These are phyloP conservation scores for Phylloscopus collybita DNA, from an alignment of 2,797 vertebrate species.

Conservation along the genomic window DNA sequence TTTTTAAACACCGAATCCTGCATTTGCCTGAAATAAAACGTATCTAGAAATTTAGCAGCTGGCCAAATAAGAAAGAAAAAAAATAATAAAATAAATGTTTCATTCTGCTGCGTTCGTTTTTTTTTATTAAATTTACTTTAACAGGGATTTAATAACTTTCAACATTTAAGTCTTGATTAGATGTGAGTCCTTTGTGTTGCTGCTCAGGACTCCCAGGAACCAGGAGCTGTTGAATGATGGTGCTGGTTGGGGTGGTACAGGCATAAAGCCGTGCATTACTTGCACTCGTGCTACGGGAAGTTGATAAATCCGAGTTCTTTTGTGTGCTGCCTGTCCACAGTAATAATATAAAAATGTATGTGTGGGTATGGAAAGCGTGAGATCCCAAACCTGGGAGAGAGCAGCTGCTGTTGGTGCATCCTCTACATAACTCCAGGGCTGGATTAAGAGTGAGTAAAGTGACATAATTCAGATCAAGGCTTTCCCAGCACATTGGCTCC, in stretches of 20 bases:
- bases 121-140: not conserved
- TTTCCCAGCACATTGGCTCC: not conserved
- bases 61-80: not conserved
- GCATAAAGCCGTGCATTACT: not conserved
- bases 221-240: not conserved
- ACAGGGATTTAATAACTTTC: not conserved
- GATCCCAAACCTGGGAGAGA: not conserved
- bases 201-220: not conserved
- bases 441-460: not conserved
- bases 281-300: not conserved
- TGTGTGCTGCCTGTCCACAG: not conserved
- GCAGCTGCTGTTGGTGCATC: not conserved
- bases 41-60: not conserved
- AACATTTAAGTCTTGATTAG: not conserved
- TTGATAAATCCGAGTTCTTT: not conserved
- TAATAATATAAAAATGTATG: not conserved
- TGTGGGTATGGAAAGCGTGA: not conserved
- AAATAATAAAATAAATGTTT: not conserved
- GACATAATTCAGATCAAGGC: not conserved
- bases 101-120: not conserved
- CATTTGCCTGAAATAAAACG: not conserved
- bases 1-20: constrained; percentile 48
- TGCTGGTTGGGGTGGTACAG: not conserved
- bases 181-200: not conserved
- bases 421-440: not conserved